Base-by-base conservation (phyloP, 2,113 vertebrate genomes). In the Rhinichthys klamathensis region DNA sequence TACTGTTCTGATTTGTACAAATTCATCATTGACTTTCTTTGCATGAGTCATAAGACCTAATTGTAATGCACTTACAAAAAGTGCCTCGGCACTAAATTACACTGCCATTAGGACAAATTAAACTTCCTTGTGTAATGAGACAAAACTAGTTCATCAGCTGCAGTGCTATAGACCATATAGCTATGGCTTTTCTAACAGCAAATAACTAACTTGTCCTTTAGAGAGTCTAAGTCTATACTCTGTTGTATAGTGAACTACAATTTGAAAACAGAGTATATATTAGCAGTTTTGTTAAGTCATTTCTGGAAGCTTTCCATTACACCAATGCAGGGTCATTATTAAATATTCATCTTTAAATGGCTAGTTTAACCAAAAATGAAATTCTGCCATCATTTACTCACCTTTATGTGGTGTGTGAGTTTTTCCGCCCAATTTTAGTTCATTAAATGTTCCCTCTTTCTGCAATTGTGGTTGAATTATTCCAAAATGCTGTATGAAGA, bases 61-160 rank as follows among this genome's bases (percentile, higher is more conserved):
- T 30, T 72, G 61, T 73, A 70, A 70, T 60, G 79, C 79, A 54
- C 46, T 76, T 49, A 41, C 49, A 76, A 32, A 78, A 82, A 72
- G 46, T 54, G 80, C 65, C 65, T 23, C 38, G 49, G 18, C 3
- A 16, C 65, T 56, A 72, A 82, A 72, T 82, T 23, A 82, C 80
- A 56, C 25, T 69, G 80, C 30, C 65, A 82, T 82, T 72, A 82
- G 65, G 49, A 56, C 80, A 82, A 25, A 82, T 82, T 69, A 82
- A 82, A 82, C 46, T 23, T 38, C 16, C 46, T 56, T 72, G 65
- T 27, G 30, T 82, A 72, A 82, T 82, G 65, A 65, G 30, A 27
- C 46, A 72, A 82, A 69, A 54, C 27, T 69, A 82, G 49, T 41
- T 58, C 32, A 83, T 83, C 51, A 51, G 65, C 67, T 72, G 30